Evolutionary conservation across 2,888 invertebrate genomes (phyloP), one percentile per base, ranked within the genome.

Genomic region (Germaria angustata): DNA sequence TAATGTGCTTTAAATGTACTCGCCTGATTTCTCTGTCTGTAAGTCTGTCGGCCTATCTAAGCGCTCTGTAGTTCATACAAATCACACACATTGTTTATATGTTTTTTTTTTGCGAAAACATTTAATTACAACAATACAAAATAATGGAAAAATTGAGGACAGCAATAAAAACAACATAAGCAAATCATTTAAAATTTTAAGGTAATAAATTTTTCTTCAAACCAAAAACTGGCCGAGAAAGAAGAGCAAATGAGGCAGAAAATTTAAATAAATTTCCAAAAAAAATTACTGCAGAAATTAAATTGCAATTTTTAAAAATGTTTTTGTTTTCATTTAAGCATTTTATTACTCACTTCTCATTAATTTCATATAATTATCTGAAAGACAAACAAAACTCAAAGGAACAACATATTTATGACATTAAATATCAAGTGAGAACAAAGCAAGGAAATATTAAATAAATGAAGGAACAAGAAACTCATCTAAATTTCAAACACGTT

Each of bases 401-500:
- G 11, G 44, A 63, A 63, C 53, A 28, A 32, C 15, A 63, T 32
- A 55, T 65, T 75, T 69, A 69, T 75, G 75, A 80, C 69, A 69
- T 32, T 57, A 80, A 80, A 75, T 80, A 44, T 75, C 44, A 75
- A 24, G 13, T 65, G 46, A 34, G 55, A 34, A 8, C 17, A 22
- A 20, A 17, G 34, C 28, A 51, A 63, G 28, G 7, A 51, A 20
- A 22, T 28, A 32, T 13, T 1, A 41, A 0, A 2, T 6, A 49
- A 46, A 13, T 11, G 63, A 39, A 76, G 20, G 34, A 6, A 34
- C 11, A 34, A 63, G 34, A 78, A 65, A 39, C 46, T 73, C 63
- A 78, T 81, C 57, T 32, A 75, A 78, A 81, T 81, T 73, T 69
- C 20, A 78, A 75, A 78, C 81, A 81, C 81, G 81, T 81, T 57